phyloP scores from a whole-genome alignment of 2,888 invertebrate genomes.

The Galerucella nymphaeae region DNA sequence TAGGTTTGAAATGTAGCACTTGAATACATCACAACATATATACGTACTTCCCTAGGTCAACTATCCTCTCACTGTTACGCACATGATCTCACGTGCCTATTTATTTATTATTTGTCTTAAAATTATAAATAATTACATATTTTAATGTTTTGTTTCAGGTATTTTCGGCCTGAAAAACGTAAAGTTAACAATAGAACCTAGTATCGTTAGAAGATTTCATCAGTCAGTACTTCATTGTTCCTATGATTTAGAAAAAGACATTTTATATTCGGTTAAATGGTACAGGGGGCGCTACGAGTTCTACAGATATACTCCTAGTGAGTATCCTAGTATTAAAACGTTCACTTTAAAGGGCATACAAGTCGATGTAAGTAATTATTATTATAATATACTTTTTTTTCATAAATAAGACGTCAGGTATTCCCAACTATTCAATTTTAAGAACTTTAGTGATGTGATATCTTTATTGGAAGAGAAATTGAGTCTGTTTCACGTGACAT shows the following conservation, averaged over 20 bases:
- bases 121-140: too few species aligned
- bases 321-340: constrained; percentile 74
- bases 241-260: constrained; percentile 81
- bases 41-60: too few species aligned
- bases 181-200: constrained; percentile 76
- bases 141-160: constrained; percentile 66
- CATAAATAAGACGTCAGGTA: too few species aligned
- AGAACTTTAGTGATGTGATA: too few species aligned
- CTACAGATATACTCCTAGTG: constrained; percentile 84
- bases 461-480: too few species aligned
- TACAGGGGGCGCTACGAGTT: constrained; percentile 87
- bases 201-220: constrained; percentile 75
- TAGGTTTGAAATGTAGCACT: background rate
- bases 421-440: too few species aligned
- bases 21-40: too few species aligned
- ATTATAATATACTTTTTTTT: background rate
- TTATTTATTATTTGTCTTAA: too few species aligned
- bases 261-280: constrained; percentile 87
- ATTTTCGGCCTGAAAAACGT: constrained; percentile 78
- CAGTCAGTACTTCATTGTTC: constrained; percentile 78
- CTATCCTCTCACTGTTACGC: too few species aligned
- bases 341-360: constrained; percentile 80
- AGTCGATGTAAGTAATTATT: constrained; percentile 75
- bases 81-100: too few species aligned
- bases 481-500: too few species aligned